Evolutionary conservation across 2,113 vertebrate genomes (phyloP), one percentile per base, ranked within the genome.

Genomic region (Numenius arquata): DNA sequence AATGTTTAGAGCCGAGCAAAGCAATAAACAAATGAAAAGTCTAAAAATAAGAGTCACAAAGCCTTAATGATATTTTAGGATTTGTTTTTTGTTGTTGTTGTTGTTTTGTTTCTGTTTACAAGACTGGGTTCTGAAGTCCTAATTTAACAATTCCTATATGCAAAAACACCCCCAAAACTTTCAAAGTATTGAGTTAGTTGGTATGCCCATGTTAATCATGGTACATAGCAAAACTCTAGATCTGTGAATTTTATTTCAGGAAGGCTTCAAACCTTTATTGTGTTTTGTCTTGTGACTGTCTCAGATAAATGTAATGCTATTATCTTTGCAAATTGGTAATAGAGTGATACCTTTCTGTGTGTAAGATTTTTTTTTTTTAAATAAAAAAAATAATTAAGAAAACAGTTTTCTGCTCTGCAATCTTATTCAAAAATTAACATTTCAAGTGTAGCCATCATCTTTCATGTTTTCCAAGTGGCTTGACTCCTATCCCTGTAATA

Each of bases 391-490:
- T 17, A 40, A 34, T 22, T 11, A 75, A 67, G 36, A 6, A 50
- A 88, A 38, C 11, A 23, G 12, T 85, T 93, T 94, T 92, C 25
- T 90, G 61, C 36, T 2, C 2, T 47, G 62, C 22, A 92, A 47
- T 43, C 40, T 94, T 77, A 68, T 81, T 96, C 20, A 95, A 95
- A 87, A 91, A 93, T 67, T 90, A 94, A n/a, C 61, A 84, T 95
- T 97, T 96, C 67, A 81, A 78, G 74, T 84, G 74, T 73, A 85
- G 53, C 53, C 83, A 88, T 70, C n/a, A 79, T 95, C 89, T 93
- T 94, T 96, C 76, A 89, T 15, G 12, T 73, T 96, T 95, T 90
- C 88, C 59, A 85, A 94, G 89, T 83, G 59, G 63, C 85, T 97
- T 4, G 1, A 66, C 80, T 96, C 83, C 77, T 85, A 85, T 56